phyloP scores from a whole-genome alignment of 2,888 invertebrate species.

The Venusia cambrica region DNA sequence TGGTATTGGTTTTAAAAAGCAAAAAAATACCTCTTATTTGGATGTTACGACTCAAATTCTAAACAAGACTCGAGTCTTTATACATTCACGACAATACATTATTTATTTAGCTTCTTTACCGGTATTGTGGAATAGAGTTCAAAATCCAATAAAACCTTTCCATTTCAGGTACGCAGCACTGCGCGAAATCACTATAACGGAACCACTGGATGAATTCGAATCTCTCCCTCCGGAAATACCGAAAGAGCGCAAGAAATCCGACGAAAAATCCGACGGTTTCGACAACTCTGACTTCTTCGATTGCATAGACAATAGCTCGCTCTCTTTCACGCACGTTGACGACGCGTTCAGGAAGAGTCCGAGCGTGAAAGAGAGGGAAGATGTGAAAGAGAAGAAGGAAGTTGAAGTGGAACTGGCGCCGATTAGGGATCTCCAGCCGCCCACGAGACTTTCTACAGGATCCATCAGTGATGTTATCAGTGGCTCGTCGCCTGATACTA shows the following conservation, averaged over 20 bases:
- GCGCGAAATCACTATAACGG: conserved; percentile 86
- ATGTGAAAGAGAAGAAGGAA: conserved; percentile 52
- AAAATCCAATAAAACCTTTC: too few relatives aligned
- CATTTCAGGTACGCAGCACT: conserved; percentile 86
- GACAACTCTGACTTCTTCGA: conserved; percentile 77
- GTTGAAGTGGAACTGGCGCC: conserved; percentile 39
- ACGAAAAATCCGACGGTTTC: conserved; percentile 76
- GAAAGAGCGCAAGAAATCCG: conserved; percentile 73
- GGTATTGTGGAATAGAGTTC: too few relatives aligned
- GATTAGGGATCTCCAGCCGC: conserved; percentile 50
- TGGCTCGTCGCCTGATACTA: conserved; percentile 84
- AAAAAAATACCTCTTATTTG: too few relatives aligned
- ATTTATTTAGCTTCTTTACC: too few relatives aligned
- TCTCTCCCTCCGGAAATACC: conserved; percentile 70
- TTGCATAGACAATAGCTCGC: conserved; percentile 75
- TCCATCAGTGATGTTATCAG: conserved; percentile 83
- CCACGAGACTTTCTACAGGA: conserved; percentile 77
- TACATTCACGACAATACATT: too few relatives aligned
- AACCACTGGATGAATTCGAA: conserved; percentile 79
- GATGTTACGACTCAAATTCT: too few relatives aligned
- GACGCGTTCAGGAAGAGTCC: conserved; percentile 77
- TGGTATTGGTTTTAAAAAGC: too few relatives aligned
- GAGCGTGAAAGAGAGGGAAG: conserved; percentile 57
- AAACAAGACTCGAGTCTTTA: too few relatives aligned
- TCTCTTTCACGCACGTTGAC: conserved; percentile 73